Evolutionary conservation across 2,113 vertebrate species (phyloP).

Genomic region (Felis catus): F.catus_Fca126_mat1.0 CM031413.1:34507001-34507500

Average conservation of each 20-base stretch:
- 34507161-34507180: not conserved
- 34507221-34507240: not conserved
- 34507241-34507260: not conserved
- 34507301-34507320: not conserved
- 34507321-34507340: not conserved
- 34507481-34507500: slow-evolving; percentile 70
- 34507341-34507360: not conserved
- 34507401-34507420: not conserved
- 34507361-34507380: not conserved
- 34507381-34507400: not conserved
- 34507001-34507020: not conserved
- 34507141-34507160: not conserved
- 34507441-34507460: not conserved
- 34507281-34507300: not conserved
- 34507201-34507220: not conserved
- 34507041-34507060: not conserved
- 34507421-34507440: not conserved
- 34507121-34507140: not conserved
- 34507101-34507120: not conserved
- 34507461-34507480: slow-evolving; percentile 23
- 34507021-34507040: not conserved
- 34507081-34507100: not conserved
- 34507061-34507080: not conserved
- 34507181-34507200: not conserved
- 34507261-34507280: not conserved